Conservation (phyloP, 1,140 invertebrate species). For the Pseudomyrmex cubaensis region DNA sequence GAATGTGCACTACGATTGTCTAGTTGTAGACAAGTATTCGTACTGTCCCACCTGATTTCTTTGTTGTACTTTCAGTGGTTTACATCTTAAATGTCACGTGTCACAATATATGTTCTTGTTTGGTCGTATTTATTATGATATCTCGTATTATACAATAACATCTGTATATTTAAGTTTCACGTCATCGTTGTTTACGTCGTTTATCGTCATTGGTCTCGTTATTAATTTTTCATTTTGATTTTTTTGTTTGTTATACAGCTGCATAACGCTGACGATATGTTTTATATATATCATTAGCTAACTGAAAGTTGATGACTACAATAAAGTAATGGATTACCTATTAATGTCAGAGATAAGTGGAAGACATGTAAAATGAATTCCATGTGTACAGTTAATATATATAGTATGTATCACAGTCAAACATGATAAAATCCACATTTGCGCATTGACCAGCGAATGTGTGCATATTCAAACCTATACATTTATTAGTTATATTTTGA, state of each 20-base stretch:
- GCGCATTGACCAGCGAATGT: too few relatives aligned
- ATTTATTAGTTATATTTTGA: too few relatives aligned
- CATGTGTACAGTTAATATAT: conserved; percentile 81
- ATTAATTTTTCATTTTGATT: too few relatives aligned
- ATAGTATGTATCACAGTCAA: background rate
- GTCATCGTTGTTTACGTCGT: too few relatives aligned
- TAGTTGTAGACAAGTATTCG: conserved; percentile 1
- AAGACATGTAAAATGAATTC: conserved; percentile 70
- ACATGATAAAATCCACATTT: too few relatives aligned
- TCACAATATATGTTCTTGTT: background rate
- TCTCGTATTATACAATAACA: conserved; percentile 4
- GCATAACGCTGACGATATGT: conserved; percentile 70
- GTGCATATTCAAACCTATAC: too few relatives aligned
- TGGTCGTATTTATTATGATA: background rate
- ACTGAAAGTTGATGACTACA: conserved; percentile 57
- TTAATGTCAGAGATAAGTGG: conserved; percentile 65
- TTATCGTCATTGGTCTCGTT: too few relatives aligned
- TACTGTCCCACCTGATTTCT: background rate
- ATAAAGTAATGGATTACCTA: conserved; percentile 56
- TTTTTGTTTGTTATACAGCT: conserved; percentile 7
- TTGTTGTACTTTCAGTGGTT: conserved; percentile 11
- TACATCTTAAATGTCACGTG: background rate
- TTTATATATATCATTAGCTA: conserved; percentile 60
- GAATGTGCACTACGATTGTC: background rate
- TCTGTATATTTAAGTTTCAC: background rate